These are phyloP conservation scores for Myotis vivesi DNA, from an alignment of 2,797 vertebrate species.

Conservation along the genomic window DNA sequence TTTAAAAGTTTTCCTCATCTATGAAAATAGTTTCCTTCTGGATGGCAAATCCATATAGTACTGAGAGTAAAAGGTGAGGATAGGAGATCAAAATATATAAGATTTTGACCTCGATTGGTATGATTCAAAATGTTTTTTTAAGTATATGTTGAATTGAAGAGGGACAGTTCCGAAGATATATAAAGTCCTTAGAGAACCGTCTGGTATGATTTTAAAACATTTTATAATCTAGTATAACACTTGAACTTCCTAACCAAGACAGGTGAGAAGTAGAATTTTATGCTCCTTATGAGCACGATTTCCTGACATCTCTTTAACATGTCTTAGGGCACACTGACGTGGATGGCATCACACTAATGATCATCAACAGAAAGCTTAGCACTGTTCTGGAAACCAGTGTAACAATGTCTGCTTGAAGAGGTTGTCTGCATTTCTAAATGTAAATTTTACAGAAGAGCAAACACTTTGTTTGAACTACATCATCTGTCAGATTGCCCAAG, in stretches of 20 bases:
- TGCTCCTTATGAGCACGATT: not conserved
- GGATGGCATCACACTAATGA: not conserved
- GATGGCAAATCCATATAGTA: not conserved
- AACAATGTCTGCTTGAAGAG: not conserved
- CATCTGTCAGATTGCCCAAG: not conserved
- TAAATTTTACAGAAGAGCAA: constrained; percentile 1
- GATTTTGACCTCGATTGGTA: not conserved
- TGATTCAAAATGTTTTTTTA: not conserved
- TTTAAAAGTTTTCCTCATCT: not conserved
- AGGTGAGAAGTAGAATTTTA: not conserved
- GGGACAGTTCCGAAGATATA: not conserved
- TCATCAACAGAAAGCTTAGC: not conserved
- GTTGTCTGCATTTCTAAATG: not conserved
- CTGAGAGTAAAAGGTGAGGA: not conserved
- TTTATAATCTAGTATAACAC: not conserved
- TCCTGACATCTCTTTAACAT: not conserved
- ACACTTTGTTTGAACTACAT: not conserved
- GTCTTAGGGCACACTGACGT: not conserved
- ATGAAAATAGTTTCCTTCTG: not conserved
- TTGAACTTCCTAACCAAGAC: not conserved
- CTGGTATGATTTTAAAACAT: not conserved
- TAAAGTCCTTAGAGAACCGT: not conserved
- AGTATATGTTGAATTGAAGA: not conserved
- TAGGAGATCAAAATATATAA: not conserved
- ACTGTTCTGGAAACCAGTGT: not conserved